Evolutionary conservation across 2,888 invertebrate genomes (phyloP), one percentile per base, ranked within the genome.

Genomic region (Sinodicranocentrus sp.): DNA sequence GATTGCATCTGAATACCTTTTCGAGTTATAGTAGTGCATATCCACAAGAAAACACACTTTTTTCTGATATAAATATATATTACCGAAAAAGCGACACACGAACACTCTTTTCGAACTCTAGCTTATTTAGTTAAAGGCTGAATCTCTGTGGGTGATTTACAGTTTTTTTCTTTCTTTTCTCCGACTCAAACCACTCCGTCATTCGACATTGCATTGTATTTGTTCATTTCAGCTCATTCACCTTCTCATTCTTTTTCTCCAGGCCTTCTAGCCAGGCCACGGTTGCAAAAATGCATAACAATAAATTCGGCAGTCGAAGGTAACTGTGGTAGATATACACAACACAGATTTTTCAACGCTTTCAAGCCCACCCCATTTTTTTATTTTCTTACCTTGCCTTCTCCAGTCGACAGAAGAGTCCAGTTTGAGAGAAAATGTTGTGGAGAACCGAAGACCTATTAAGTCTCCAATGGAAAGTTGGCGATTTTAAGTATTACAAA

Each of bases 81-180:
- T 10, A n/a, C 15, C 48, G 15, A 48, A 48, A 48, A 48, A 17
- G 17, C 13, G 17, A 48, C 54, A 21, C 54, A 54, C 33, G 25
- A 59, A 23, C 59, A 59, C 59, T 59, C 59, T 25, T 59, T 59
- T 25, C 25, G 23, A 59, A 59, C 25, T 8, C 17, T 19, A 33
- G 33, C 10, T 3, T 48, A 48, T 52, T 57, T 57, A 25, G 57
- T 57, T 26, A 39, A 54, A 57, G 54, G 43, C 59, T 10, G 26
- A 72, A 43, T 72, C 59, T 21, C 72, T 39, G 70, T 54, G 59
- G 72, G 57, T 72, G 59, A 59, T 43, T 72, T 72, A 52, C 71
- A 19, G 33, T 33, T 33, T 33, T 33, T 33, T 33, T 33, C 33
- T 10, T 3, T 33, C 10, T 33, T n/a, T n/a, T n/a, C n/a, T n/a